A percentile compares a stretch with the other conserved stretches of the same genome.
These are phyloP conservation scores for Lophotis ruficrista DNA, from an alignment of 2,113 vertebrate species.

Conservation along the genomic window DNA sequence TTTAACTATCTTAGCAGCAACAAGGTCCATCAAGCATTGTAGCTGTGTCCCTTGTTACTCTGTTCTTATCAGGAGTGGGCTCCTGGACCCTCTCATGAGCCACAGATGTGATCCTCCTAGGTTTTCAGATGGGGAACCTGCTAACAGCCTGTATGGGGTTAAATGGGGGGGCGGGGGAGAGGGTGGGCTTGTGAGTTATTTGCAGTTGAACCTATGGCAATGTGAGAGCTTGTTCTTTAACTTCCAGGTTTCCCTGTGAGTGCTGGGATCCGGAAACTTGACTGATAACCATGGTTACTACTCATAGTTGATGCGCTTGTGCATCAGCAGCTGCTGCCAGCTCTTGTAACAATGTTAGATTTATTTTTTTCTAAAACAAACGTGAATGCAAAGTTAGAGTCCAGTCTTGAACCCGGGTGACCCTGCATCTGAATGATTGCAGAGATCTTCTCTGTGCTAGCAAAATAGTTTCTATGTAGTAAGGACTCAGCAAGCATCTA, in stretches of 20 bases:
- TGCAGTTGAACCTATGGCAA: not conserved
- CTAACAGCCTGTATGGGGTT: not conserved
- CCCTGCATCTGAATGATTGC: not conserved
- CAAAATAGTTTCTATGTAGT: not conserved
- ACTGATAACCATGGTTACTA: not conserved
- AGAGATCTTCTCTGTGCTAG: not conserved
- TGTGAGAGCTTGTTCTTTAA: not conserved
- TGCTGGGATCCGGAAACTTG: not conserved
- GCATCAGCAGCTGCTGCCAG: not conserved
- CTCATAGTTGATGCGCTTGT: not conserved
- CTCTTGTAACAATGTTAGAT: not conserved
- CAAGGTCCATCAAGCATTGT: not conserved
- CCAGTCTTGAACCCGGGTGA: not conserved
- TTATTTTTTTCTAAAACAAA: not conserved
- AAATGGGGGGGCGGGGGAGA: not conserved
- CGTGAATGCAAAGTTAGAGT: not conserved
- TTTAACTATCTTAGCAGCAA: not conserved
- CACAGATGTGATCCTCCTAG: not conserved
- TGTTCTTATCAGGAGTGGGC: not conserved
- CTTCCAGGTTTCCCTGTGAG: not conserved
- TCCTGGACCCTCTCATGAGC: not conserved
- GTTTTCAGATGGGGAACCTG: not conserved
- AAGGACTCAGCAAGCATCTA: not conserved
- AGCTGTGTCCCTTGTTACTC: not conserved
- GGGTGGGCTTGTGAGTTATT: not conserved